These are phyloP conservation scores for Theodoxus fluviatilis DNA, from an alignment of 2,888 invertebrate genomes.

Conservation along the genomic window DNA sequence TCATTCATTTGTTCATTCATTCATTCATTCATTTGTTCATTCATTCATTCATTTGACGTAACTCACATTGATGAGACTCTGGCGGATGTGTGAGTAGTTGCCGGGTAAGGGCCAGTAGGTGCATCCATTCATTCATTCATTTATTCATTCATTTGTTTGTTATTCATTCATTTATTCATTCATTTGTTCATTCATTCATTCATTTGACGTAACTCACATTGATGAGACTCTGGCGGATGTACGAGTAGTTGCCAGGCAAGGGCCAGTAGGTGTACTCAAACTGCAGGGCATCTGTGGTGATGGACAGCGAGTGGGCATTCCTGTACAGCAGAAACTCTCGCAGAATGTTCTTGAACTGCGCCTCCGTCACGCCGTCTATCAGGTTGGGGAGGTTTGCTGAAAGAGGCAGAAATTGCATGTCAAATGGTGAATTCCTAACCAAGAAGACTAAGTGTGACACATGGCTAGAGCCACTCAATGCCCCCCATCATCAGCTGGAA, in stretches of 20 bases:
- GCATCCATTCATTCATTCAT: background rate
- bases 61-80: slow-evolving; percentile 60
- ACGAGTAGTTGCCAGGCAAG: slow-evolving; percentile 58
- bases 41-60: background rate
- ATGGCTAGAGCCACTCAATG: too few relatives aligned
- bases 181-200: background rate
- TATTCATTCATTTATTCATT: background rate
- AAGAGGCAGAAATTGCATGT: slow-evolving; percentile 22
- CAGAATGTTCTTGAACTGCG: slow-evolving; percentile 53
- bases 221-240: slow-evolving; percentile 54
- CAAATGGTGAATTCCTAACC: background rate
- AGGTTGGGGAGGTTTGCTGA: slow-evolving; percentile 52
- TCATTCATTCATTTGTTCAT: background rate
- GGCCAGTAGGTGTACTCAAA: slow-evolving; percentile 66
- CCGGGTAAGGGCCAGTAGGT: slow-evolving; percentile 41
- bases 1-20: background rate
- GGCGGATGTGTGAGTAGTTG: slow-evolving; percentile 57
- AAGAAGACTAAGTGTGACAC: too few relatives aligned
- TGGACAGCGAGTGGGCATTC: slow-evolving; percentile 42
- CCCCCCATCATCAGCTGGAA: too few relatives aligned
- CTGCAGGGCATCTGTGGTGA: slow-evolving; percentile 54
- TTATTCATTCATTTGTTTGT: background rate
- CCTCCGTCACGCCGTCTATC: slow-evolving; percentile 44
- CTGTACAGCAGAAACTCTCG: slow-evolving; percentile 52
- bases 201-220: slow-evolving; percentile 49